Evolutionary conservation across 2,113 vertebrate genomes (phyloP).

Genomic region (Ctenomys sociabilis): DNA sequence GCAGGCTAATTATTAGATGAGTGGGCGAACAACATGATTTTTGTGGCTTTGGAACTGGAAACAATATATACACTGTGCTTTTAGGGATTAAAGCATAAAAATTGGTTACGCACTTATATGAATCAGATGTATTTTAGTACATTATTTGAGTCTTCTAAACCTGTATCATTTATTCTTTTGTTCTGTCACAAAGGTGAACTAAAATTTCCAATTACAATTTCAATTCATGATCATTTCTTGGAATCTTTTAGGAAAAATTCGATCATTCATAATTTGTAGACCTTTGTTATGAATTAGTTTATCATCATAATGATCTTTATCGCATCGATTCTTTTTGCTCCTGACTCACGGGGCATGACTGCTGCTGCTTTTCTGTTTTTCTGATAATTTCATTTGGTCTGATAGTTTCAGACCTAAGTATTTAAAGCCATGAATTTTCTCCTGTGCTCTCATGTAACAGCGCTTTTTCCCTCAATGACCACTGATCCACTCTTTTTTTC

Average conservation of each 20-base stretch:
- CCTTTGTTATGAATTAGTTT: background rate
- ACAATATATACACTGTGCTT: background rate
- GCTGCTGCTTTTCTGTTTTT: background rate
- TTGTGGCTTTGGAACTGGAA: constrained; percentile 34
- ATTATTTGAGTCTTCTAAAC: background rate
- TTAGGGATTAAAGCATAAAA: background rate
- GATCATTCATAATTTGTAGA: background rate
- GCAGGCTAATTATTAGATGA: background rate
- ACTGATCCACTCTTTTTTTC: background rate
- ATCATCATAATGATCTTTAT: background rate
- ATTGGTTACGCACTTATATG: background rate
- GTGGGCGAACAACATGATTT: background rate
- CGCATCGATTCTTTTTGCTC: background rate
- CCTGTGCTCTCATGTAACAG: background rate
- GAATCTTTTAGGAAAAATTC: background rate
- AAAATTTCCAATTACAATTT: background rate
- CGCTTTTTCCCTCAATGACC: background rate
- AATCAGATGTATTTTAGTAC: constrained; percentile 36
- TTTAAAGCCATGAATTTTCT: background rate
- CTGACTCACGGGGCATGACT: background rate
- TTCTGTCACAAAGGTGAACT: background rate
- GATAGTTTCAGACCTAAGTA: background rate
- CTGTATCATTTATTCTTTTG: background rate
- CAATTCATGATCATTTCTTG: background rate
- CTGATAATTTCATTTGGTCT: background rate